These are phyloP conservation scores for Apodemus sylvaticus DNA, from an alignment of 2,113 vertebrate genomes.

Conservation along the genomic window DNA sequence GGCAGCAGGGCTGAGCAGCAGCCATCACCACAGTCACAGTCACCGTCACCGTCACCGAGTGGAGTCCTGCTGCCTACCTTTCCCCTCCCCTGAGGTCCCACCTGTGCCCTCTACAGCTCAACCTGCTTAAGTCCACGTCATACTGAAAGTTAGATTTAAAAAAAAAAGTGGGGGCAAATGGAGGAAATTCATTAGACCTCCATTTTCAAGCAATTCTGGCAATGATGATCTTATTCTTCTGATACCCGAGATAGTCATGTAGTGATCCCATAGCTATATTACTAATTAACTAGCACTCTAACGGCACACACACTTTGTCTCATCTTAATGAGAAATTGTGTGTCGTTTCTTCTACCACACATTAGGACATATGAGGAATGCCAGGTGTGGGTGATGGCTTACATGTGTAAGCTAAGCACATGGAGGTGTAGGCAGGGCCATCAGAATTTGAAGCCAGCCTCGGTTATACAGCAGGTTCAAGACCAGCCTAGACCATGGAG, in stretches of 20 bases:
- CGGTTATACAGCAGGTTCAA: not conserved
- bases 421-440: not conserved
- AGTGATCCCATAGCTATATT: constrained; percentile 14
- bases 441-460: not conserved
- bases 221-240: constrained; percentile 46
- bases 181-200: not conserved
- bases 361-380: not conserved
- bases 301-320: constrained; percentile 36
- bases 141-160: not conserved
- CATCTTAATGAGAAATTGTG: not conserved
- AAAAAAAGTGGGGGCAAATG: not conserved
- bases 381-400: not conserved
- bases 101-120: not conserved
- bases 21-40: not conserved
- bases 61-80: not conserved
- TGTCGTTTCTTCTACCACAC: constrained; percentile 24
- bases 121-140: not conserved
- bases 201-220: constrained; percentile 29
- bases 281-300: constrained; percentile 18
- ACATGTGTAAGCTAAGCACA: not conserved
- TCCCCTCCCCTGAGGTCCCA: not conserved
- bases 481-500: not conserved
- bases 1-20: not conserved
- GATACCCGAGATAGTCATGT: constrained; percentile 57
- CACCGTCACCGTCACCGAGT: not conserved